Percentiles rank a stretch among this genome's conserved stretches.
phyloP scores from a whole-genome alignment of 2,888 invertebrate species.

The Parapristionchus giblindavisi region DNA sequence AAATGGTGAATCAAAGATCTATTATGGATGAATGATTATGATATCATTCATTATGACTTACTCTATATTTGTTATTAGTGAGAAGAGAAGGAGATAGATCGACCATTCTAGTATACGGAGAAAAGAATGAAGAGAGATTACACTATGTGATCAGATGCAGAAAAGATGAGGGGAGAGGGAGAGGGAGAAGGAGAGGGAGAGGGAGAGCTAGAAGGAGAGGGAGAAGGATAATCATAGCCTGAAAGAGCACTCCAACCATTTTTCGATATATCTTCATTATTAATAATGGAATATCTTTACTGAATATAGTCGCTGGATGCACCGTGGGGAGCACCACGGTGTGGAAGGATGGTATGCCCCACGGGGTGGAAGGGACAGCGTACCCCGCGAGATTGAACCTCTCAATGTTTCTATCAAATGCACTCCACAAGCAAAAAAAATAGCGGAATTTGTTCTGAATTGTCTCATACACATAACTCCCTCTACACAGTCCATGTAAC shows the following conservation, averaged over 20 bases:
- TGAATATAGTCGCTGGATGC: too few relatives aligned
- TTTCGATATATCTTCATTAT: neutral
- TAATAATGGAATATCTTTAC: too few relatives aligned
- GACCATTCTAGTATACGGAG: neutral
- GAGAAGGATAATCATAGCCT: neutral
- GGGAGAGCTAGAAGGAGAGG: neutral
- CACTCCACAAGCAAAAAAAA: neutral
- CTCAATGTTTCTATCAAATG: too few relatives aligned
- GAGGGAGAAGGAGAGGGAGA: neutral
- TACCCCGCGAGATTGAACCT: too few relatives aligned
- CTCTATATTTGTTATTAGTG: constrained; percentile 1
- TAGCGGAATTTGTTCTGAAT: too few relatives aligned
- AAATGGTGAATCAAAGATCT: constrained; percentile 41
- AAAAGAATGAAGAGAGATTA: constrained; percentile 19
- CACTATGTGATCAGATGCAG: neutral
- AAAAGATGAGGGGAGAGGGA: neutral
- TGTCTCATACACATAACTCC: too few relatives aligned
- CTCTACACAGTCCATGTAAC: too few relatives aligned
- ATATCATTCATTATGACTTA: neutral
- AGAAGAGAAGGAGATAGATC: neutral
- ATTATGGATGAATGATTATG: neutral
- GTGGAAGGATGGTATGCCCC: too few relatives aligned
- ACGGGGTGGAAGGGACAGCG: too few relatives aligned
- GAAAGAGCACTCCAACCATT: neutral
- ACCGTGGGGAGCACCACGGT: too few relatives aligned